These are phyloP conservation scores for Pollenia angustigena DNA, from an alignment of 2,888 invertebrate genomes.

Conservation along the genomic window DNA sequence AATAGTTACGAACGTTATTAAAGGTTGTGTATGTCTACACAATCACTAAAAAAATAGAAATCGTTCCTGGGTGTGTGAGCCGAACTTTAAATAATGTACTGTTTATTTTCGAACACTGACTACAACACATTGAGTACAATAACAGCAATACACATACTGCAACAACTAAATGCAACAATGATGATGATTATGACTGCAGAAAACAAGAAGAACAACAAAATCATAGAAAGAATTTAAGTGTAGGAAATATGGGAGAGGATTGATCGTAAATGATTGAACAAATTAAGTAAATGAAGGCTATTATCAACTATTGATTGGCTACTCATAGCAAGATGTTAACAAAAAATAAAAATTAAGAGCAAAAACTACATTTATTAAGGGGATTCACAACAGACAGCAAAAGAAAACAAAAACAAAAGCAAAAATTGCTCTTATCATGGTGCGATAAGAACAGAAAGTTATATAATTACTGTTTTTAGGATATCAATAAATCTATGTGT, in stretches of 20 bases:
- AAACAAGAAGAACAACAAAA: conserved; percentile 40
- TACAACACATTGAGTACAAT: conserved; percentile 40
- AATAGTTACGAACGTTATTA: too few species aligned
- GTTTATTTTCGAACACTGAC: too few species aligned
- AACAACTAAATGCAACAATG: conserved; percentile 52
- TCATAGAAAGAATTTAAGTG: conserved; percentile 40
- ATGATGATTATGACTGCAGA: conserved; percentile 70
- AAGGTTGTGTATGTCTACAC: too few species aligned
- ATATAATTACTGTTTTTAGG: too few species aligned
- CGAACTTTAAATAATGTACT: too few species aligned
- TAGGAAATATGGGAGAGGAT: conserved; percentile 57
- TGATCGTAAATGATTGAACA: conserved; percentile 68
- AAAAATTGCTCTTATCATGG: too few species aligned
- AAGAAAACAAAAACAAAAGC: background rate
- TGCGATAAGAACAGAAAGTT: too few species aligned
- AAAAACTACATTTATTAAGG: conserved; percentile 9
- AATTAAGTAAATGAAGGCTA: conserved; percentile 68
- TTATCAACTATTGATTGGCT: conserved; percentile 71
- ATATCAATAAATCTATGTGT: too few species aligned
- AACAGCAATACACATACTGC: background rate
- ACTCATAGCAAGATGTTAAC: conserved; percentile 52
- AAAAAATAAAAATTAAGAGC: background rate
- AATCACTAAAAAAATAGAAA: too few species aligned
- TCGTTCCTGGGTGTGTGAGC: too few species aligned
- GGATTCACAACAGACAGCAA: background rate